Percentiles rank a stretch among this genome's conserved stretches.
Conservation (phyloP, 2,113 vertebrate genomes). For the Boleophthalmus pectinirostris region DNA sequence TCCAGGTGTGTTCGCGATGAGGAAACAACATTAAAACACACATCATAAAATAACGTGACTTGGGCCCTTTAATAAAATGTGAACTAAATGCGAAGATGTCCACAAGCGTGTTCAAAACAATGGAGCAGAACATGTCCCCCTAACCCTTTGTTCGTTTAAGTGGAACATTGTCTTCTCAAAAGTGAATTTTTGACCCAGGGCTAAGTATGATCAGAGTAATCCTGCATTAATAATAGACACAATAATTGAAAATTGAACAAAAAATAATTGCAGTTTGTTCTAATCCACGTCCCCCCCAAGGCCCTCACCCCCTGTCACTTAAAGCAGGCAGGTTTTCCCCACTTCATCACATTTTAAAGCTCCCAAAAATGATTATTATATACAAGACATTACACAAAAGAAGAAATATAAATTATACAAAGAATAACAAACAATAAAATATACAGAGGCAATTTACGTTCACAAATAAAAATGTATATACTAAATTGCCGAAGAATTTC, state of each 20-base stretch:
- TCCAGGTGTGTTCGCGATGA: no score
- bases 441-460: no score
- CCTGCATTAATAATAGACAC: conserved; percentile 1
- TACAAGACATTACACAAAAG: no score
- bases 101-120: neutral
- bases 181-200: neutral
- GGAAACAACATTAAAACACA: no score
- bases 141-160: neutral
- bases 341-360: neutral
- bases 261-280: conserved; percentile 5
- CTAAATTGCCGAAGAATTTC: no score
- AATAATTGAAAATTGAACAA: conserved; percentile 5
- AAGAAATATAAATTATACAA: no score
- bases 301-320: neutral
- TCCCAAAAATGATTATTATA: no score
- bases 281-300: neutral
- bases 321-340: neutral
- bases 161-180: neutral
- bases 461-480: no score
- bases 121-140: neutral
- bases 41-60: no score
- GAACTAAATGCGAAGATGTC: neutral
- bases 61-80: neutral
- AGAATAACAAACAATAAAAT: no score
- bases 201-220: conserved; percentile 3